These are phyloP conservation scores for Psophia crepitans DNA, from an alignment of 2,113 vertebrate genomes.

Conservation along the genomic window DNA sequence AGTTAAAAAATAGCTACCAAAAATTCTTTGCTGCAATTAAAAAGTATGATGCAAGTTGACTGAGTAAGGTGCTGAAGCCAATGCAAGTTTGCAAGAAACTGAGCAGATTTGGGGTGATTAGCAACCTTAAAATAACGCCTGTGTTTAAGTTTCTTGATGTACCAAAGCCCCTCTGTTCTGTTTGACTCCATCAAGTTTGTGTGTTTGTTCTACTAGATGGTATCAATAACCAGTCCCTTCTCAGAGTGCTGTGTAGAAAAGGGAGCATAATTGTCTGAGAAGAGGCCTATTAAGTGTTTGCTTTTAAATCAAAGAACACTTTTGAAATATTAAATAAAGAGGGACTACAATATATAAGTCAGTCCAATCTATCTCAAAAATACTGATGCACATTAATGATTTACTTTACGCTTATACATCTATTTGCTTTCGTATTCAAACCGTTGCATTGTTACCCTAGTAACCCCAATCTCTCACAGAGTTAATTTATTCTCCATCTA, in stretches of 20 bases:
- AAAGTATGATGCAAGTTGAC: neutral
- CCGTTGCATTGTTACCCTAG: slow-evolving; percentile 57
- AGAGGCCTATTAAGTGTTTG: slow-evolving; percentile 72
- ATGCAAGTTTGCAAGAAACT: neutral
- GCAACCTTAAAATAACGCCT: neutral
- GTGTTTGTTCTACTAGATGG: slow-evolving; percentile 65
- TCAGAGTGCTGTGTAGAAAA: slow-evolving; percentile 1
- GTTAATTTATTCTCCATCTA: slow-evolving; percentile 38
- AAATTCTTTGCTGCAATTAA: neutral
- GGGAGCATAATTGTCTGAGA: slow-evolving; percentile 24
- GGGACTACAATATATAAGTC: slow-evolving; percentile 39
- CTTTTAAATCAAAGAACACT: slow-evolving; percentile 71
- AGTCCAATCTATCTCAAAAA: slow-evolving; percentile 48
- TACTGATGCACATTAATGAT: slow-evolving; percentile 77
- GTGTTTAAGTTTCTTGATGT: slow-evolving; percentile 9
- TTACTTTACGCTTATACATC: slow-evolving; percentile 60
- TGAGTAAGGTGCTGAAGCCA: neutral
- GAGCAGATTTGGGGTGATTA: neutral
- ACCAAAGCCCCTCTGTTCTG: neutral
- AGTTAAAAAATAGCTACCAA: neutral
- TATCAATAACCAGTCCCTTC: slow-evolving; percentile 28
- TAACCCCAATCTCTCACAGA: slow-evolving; percentile 46
- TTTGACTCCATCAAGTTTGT: neutral
- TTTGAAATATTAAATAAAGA: slow-evolving; percentile 65
- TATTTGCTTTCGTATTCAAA: slow-evolving; percentile 68